A percentile compares a stretch with the other conserved stretches of the same genome.
Evolutionary conservation across 2,113 vertebrate genomes (phyloP).

Genomic region (Pelecanoides urinatrix): DNA sequence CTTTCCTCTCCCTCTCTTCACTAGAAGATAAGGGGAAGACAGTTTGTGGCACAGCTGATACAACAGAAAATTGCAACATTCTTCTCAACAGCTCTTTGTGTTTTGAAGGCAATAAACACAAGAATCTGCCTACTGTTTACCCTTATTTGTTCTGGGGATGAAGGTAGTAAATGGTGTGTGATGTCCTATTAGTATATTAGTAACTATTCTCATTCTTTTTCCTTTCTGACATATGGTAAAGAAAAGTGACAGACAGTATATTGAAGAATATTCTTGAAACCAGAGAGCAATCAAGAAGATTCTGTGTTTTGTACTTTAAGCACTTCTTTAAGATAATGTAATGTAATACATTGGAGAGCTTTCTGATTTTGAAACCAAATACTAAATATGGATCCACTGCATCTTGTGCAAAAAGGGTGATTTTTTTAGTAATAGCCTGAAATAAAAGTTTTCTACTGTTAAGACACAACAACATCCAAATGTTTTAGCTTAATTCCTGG

Average conservation of each 20-base stretch:
- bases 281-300: not conserved
- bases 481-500: not conserved
- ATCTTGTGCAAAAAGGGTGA: not conserved
- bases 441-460: not conserved
- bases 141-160: not conserved
- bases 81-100: not conserved
- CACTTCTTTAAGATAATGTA: not conserved
- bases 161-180: not conserved
- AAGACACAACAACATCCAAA: not conserved
- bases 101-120: not conserved
- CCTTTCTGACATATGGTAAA: not conserved
- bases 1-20: not conserved
- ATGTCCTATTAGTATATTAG: not conserved
- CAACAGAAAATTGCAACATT: not conserved
- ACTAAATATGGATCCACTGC: not conserved
- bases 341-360: not conserved
- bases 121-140: not conserved
- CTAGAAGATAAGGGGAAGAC: not conserved
- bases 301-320: not conserved
- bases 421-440: not conserved
- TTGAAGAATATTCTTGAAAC: not conserved
- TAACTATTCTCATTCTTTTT: not conserved
- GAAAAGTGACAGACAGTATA: not conserved
- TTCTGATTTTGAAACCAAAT: not conserved
- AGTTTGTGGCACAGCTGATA: not conserved